phyloP scores from a whole-genome alignment of 2,888 invertebrate species.

The Eutolmus rufibarbis region DNA sequence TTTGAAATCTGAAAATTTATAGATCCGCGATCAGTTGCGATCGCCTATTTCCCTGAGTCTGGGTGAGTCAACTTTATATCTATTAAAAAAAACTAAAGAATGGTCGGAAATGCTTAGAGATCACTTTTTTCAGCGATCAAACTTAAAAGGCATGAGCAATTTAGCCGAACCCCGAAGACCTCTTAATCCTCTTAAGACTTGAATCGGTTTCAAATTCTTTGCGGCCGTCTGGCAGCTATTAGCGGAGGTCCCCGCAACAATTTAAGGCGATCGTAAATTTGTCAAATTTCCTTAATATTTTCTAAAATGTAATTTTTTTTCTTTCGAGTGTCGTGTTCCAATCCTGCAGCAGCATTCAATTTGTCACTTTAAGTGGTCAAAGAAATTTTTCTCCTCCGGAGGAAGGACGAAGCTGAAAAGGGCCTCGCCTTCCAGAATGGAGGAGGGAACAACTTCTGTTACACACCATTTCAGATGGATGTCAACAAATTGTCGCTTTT shows the following conservation, averaged over 20 bases:
- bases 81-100: neutral
- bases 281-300: slow-evolving; percentile 6
- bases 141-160: neutral
- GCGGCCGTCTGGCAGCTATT: slow-evolving; percentile 5
- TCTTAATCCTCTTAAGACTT: slow-evolving; percentile 45
- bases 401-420: neutral
- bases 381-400: slow-evolving; percentile 23
- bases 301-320: neutral
- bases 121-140: neutral
- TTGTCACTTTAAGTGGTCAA: slow-evolving; percentile 37
- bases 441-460: slow-evolving; percentile 30
- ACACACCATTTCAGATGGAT: slow-evolving; percentile 43
- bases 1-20: slow-evolving; percentile 38
- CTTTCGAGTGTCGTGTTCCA: slow-evolving; percentile 36
- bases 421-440: neutral
- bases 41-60: neutral
- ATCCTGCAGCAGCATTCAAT: slow-evolving; percentile 18
- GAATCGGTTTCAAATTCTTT: slow-evolving; percentile 8
- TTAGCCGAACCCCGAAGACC: neutral
- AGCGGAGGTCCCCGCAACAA: neutral
- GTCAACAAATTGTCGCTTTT: slow-evolving; percentile 47
- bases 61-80: neutral
- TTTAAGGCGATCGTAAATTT: neutral
- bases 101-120: neutral
- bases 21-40: slow-evolving; percentile 30